These are phyloP conservation scores for Oplegnathus fasciatus DNA, from an alignment of 2,113 vertebrate species.

Conservation along the genomic window DNA sequence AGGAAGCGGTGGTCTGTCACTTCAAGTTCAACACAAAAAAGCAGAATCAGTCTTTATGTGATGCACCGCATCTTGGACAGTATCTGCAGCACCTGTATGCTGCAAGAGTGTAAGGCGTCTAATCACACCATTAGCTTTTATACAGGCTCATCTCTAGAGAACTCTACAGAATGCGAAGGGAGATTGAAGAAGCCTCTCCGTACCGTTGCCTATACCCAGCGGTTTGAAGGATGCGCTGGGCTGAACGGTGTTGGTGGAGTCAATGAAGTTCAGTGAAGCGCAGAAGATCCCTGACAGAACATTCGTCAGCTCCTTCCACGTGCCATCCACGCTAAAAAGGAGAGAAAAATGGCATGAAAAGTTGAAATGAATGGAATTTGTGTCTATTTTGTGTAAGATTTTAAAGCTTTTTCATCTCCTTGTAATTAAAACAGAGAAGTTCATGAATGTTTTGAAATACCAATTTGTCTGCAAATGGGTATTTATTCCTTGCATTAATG, in stretches of 20 bases:
- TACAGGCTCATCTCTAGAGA: neutral
- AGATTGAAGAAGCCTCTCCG: constrained; percentile 32
- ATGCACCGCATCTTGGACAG: neutral
- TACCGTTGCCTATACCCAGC: constrained; percentile 93
- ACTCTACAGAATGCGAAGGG: neutral
- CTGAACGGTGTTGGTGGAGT: constrained; percentile 96
- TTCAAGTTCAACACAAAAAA: constrained; percentile 66
- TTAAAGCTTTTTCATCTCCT: no score
- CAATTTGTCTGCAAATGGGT: neutral
- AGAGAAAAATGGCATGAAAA: neutral
- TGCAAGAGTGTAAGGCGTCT: neutral
- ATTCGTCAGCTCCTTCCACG: constrained; percentile 97
- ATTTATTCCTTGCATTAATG: no score
- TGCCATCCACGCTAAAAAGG: constrained; percentile 89
- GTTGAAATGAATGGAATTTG: neutral
- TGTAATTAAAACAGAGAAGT: no score
- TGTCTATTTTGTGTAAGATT: no score
- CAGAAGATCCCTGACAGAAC: constrained; percentile 98
- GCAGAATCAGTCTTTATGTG: neutral
- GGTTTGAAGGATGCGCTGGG: constrained; percentile 98
- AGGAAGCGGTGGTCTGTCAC: constrained; percentile 92
- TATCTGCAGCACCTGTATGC: neutral
- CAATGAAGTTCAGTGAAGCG: constrained; percentile 98
- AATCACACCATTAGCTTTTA: constrained; percentile 1
- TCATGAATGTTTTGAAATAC: no score